These are phyloP conservation scores for Galago senegalensis DNA, from an alignment of 2,797 vertebrate species.

Conservation along the genomic window DNA sequence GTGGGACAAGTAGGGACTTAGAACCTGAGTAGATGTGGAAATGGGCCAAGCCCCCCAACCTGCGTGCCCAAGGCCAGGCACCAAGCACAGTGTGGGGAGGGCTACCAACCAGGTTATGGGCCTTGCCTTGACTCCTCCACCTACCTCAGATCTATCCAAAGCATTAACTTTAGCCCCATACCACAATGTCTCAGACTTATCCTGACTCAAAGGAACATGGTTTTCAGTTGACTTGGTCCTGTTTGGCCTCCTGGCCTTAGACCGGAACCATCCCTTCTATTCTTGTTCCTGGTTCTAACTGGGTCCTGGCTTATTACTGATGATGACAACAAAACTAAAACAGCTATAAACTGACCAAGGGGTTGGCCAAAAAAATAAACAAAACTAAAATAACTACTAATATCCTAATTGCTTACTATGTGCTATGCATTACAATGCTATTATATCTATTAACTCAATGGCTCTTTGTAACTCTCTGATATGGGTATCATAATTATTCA, in stretches of 20 bases:
- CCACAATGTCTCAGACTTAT: neutral
- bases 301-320: neutral
- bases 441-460: neutral
- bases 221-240: neutral
- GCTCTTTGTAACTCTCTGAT: neutral
- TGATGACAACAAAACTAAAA: accelerated
- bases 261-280: neutral
- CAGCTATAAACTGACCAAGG: neutral
- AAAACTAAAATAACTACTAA: neutral
- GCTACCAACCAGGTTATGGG: accelerated
- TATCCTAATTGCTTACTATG: accelerated
- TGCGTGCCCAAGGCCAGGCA: too few species aligned
- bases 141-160: neutral
- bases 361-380: neutral
- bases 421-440: neutral
- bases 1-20: neutral
- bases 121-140: neutral
- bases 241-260: neutral
- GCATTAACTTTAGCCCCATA: neutral
- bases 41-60: neutral
- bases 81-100: neutral
- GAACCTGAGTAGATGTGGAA: neutral
- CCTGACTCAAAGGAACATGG: neutral
- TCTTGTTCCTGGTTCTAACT: neutral
- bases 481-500: accelerated